Evolutionary conservation across 2,113 vertebrate genomes (phyloP), one percentile per base, ranked within the genome.

Genomic region (Todiramphus saurophagus): DNA sequence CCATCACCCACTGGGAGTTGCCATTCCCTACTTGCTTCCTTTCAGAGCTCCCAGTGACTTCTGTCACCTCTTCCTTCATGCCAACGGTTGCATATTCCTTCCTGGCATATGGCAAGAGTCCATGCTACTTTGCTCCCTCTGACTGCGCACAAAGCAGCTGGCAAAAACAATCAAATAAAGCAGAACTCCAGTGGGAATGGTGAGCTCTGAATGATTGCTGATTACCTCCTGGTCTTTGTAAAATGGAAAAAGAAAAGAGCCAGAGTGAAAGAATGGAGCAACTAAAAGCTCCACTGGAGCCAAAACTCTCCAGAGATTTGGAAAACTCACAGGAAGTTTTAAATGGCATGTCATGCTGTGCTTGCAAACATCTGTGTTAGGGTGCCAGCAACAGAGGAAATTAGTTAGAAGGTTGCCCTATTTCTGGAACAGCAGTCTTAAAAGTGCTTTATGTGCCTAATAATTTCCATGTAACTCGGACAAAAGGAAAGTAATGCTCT

Each of bases 301-400:
- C 70, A 83, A 80, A 94, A 91, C 70, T 85, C 93, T 93, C 67
- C 37, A 63, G 82, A 90, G 90, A 53, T 60, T 13, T 85, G 53
- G 81, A 90, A 89, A 95, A 90, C 67, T 93, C 84, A 27, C 11
- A 83, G 67, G 70, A 96, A 93, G 92, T 93, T 91, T 96, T 91
- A 95, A 96, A 91, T 73, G 89, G 59, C 28, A 56, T 15, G 7
- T 93, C 84, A 87, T 0, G 1, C 67, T 91, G 43, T 72, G 58
- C 46, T 75, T 93, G 78, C 84, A 91, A 87, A 48, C 53, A 27
- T 83, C 46, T 83, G 63, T 74, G 66, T 83, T 63, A 83, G 77
- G 58, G 67, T 84, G 66, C 59, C 59, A 92, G 43, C 43, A 89
- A 78, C 39, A 83, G 56, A 94, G 28, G 18, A 87, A 87, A 72